These are phyloP conservation scores for Blomia tropicalis DNA, from an alignment of 2,888 invertebrate species.

Conservation along the genomic window DNA sequence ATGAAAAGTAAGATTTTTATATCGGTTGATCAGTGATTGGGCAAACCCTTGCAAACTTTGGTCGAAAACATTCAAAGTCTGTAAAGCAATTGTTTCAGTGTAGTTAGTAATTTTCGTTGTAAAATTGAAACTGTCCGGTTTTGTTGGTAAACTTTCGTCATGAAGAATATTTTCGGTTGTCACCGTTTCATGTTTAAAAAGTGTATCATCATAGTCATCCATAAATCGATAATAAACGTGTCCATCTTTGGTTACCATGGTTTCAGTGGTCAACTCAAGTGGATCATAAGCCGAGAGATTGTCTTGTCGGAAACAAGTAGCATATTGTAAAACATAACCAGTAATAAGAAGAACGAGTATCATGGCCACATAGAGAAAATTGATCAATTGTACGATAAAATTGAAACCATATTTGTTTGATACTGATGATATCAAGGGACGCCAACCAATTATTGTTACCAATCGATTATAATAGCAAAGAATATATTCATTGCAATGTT, in stretches of 20 bases:
- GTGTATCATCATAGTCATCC: too few relatives aligned
- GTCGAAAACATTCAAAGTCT: too few relatives aligned
- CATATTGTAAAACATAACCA: slow-evolving; percentile 60
- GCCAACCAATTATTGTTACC: slow-evolving; percentile 50
- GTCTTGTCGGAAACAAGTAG: slow-evolving; percentile 55
- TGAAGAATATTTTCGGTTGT: too few relatives aligned
- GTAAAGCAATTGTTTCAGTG: too few relatives aligned
- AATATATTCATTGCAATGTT: slow-evolving; percentile 57
- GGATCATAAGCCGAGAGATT: slow-evolving; percentile 6
- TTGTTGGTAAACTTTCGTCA: too few relatives aligned
- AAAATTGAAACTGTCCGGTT: too few relatives aligned
- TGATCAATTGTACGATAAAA: slow-evolving; percentile 42
- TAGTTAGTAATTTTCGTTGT: too few relatives aligned
- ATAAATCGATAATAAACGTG: too few relatives aligned
- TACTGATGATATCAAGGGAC: slow-evolving; percentile 48
- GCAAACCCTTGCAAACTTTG: too few relatives aligned
- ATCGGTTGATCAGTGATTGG: not conserved
- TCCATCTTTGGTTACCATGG: too few relatives aligned
- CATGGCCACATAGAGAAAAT: slow-evolving; percentile 51
- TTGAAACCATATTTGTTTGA: not conserved
- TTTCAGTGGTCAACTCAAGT: not conserved
- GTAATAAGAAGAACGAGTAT: slow-evolving; percentile 44
- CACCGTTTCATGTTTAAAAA: too few relatives aligned
- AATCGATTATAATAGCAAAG: slow-evolving; percentile 57
- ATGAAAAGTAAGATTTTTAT: not conserved